Evolutionary conservation across 2,797 vertebrate genomes (phyloP).

Genomic region (Diplodus puntazzo): DNA sequence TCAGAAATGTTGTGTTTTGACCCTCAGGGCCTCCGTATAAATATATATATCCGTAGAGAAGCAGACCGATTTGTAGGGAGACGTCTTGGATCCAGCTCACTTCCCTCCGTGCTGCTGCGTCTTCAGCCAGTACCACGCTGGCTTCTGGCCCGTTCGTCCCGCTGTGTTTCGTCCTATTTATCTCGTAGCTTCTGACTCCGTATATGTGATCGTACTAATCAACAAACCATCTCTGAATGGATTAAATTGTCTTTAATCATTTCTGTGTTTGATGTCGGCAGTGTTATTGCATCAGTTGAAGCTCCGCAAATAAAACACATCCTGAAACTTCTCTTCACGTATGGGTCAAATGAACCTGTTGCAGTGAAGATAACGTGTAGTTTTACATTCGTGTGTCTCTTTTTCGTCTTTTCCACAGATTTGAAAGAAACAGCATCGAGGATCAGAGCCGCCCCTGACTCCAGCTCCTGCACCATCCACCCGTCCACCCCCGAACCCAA

Average conservation of each 20-base stretch:
- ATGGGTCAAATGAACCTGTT: too few relatives aligned
- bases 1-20: too few relatives aligned
- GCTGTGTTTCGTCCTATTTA: slow-evolving; percentile 19
- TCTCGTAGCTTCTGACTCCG: not conserved
- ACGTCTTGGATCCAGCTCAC: not conserved
- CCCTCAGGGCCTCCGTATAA: too few relatives aligned
- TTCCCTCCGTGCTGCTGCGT: not conserved
- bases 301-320: not conserved
- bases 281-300: not conserved
- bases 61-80: too few relatives aligned
- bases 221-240: not conserved
- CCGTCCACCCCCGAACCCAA: not conserved
- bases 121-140: not conserved
- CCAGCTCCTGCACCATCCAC: not conserved
- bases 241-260: not conserved
- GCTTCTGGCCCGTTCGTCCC: not conserved
- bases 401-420: slow-evolving; percentile 24
- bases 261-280: not conserved
- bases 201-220: slow-evolving; percentile 16
- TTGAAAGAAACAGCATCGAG: slow-evolving; percentile 11
- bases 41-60: not conserved
- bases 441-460: not conserved
- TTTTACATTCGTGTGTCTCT: not conserved
- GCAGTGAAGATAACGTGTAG: too few relatives aligned
- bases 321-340: too few relatives aligned